These are phyloP conservation scores for Leuciscus idus DNA, from an alignment of 2,113 vertebrate genomes.

Conservation along the genomic window DNA sequence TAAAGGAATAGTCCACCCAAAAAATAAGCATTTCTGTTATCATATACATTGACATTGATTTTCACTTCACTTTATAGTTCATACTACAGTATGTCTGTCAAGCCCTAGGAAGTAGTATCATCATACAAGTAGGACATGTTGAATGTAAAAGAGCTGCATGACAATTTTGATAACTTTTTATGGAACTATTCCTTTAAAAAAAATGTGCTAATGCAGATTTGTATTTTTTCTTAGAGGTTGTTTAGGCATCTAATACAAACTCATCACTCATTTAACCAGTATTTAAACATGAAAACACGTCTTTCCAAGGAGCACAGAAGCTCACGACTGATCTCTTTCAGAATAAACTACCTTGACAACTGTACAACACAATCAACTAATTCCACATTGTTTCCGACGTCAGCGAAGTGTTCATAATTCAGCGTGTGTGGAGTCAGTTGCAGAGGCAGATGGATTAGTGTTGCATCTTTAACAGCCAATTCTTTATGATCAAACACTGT, in stretches of 20 bases:
- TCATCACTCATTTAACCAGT: not conserved
- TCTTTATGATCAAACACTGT: slow-evolving; percentile 52
- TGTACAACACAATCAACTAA: slow-evolving; percentile 30
- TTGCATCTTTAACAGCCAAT: slow-evolving; percentile 48
- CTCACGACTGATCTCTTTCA: not conserved
- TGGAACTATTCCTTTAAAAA: not conserved
- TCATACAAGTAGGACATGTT: not conserved
- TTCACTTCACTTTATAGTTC: not conserved
- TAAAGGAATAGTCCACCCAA: not conserved
- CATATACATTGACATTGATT: not conserved
- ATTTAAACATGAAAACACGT: not conserved
- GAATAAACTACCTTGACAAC: slow-evolving; percentile 14
- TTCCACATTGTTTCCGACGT: slow-evolving; percentile 15
- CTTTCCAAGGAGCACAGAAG: not conserved
- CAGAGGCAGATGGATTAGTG: slow-evolving; percentile 46
- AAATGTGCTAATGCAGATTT: not conserved
- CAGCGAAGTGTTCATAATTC: slow-evolving; percentile 43
- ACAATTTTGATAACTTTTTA: not conserved
- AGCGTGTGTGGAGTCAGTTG: slow-evolving; percentile 37
- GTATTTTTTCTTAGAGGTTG: not conserved
- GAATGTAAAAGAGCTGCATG: not conserved
- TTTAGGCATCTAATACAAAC: not conserved
- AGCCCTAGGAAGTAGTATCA: not conserved
- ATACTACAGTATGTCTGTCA: not conserved
- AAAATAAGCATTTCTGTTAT: not conserved